phyloP scores from a whole-genome alignment of 2,797 vertebrate genomes.

The Otolemur crassicaudatus region DNA sequence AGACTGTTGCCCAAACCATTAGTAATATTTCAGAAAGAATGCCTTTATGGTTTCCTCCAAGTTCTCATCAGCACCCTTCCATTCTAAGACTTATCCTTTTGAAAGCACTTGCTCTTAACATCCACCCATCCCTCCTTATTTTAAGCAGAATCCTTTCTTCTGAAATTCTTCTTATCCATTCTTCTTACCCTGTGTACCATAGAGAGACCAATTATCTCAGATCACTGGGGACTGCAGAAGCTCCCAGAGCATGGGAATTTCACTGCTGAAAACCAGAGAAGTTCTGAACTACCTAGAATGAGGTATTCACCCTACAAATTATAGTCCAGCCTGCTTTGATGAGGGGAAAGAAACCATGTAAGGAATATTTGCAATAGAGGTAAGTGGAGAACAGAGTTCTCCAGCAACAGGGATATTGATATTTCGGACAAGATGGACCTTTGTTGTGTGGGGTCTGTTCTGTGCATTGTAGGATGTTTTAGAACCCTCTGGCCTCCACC shows the following conservation, averaged over 20 bases:
- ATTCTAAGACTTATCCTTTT: neutral
- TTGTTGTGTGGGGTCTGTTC: neutral
- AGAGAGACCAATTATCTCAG: neutral
- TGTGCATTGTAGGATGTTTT: neutral
- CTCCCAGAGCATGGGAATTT: neutral
- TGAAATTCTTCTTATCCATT: neutral
- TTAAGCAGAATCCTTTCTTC: neutral
- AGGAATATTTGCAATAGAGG: neutral
- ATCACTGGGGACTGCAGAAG: neutral
- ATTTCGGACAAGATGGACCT: neutral
- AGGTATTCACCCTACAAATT: neutral
- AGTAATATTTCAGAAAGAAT: constrained; percentile 45
- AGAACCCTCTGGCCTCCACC: neutral
- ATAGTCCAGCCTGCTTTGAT: neutral
- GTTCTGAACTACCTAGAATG: neutral
- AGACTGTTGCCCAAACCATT: constrained; percentile 44
- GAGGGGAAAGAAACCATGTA: neutral
- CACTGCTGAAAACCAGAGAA: neutral
- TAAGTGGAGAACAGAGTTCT: neutral
- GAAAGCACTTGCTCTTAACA: neutral
- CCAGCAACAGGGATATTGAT: neutral
- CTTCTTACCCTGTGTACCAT: neutral
- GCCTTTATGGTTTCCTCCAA: neutral
- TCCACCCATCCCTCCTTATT: neutral
- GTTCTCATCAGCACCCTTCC: neutral